These are phyloP conservation scores for Lytechinus pictus DNA, from an alignment of 35 echinoderm and acorn worm species.

Conservation along the genomic window DNA sequence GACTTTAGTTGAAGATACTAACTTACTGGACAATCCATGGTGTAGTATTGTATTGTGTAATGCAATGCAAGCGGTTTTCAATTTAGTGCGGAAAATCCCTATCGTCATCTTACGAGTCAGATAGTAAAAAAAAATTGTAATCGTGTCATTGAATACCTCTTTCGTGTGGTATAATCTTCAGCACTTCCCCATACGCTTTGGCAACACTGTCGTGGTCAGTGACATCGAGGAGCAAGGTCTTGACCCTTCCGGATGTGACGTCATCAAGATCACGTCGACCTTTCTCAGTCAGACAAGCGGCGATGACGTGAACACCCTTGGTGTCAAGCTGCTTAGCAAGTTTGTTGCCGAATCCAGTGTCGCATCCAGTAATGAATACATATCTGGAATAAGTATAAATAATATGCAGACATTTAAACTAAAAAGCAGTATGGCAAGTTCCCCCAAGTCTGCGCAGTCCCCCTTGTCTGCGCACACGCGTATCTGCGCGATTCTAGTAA, in stretches of 20 bases:
- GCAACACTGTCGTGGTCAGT: slow-evolving; percentile 24
- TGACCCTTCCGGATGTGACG: not conserved
- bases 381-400: slow-evolving; percentile 9
- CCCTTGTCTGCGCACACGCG: too few relatives aligned
- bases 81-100: too few relatives aligned
- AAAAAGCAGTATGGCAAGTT: too few relatives aligned
- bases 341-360: slow-evolving; percentile 79
- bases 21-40: too few relatives aligned
- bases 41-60: too few relatives aligned
- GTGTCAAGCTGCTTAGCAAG: not conserved
- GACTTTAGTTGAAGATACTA: too few relatives aligned
- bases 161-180: slow-evolving; percentile 51
- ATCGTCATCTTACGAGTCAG: too few relatives aligned
- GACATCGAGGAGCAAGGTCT: not conserved
- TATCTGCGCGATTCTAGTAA: too few relatives aligned
- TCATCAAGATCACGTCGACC: not conserved
- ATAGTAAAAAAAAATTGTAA: too few relatives aligned
- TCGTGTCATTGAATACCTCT: slow-evolving; percentile 20
- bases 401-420: too few relatives aligned
- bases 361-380: slow-evolving; percentile 86
- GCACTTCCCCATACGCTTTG: slow-evolving; percentile 53
- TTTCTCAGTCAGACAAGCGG: not conserved
- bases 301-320: not conserved
- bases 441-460: too few relatives aligned
- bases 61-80: too few relatives aligned